phyloP scores from a whole-genome alignment of 2,888 invertebrate genomes.

The Chymomyza fuscimana region DNA sequence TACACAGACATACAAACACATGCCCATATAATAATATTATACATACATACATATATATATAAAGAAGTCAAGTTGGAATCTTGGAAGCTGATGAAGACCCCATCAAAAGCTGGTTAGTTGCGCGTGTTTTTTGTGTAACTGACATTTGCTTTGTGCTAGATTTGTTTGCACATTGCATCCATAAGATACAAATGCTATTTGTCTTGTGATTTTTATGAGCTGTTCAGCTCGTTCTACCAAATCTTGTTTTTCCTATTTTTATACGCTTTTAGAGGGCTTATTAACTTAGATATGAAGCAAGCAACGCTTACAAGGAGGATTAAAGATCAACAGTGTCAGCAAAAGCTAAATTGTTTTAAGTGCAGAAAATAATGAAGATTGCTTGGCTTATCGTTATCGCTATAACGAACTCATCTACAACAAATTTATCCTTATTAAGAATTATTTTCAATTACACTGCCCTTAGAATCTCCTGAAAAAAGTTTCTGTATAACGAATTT shows the following conservation, averaged over 20 bases:
- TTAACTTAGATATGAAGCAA: neutral
- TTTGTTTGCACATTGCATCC: conserved; percentile 23
- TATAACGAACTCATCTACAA: too few relatives aligned
- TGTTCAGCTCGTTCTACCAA: neutral
- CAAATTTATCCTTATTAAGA: too few relatives aligned
- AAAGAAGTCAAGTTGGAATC: neutral
- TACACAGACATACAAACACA: conserved; percentile 31
- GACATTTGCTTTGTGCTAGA: conserved; percentile 56
- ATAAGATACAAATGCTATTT: conserved; percentile 55
- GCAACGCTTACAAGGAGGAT: too few relatives aligned
- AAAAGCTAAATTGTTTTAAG: too few relatives aligned
- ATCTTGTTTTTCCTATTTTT: conserved; percentile 12
- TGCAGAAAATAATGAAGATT: too few relatives aligned
- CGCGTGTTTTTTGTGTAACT: conserved; percentile 58
- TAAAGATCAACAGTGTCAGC: too few relatives aligned
- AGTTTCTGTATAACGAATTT: too few relatives aligned
- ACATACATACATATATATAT: neutral
- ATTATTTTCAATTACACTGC: too few relatives aligned
- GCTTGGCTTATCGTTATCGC: too few relatives aligned
- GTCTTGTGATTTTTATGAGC: conserved; percentile 51
- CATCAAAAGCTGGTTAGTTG: conserved; percentile 1
- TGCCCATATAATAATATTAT: conserved; percentile 17
- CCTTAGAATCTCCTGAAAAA: too few relatives aligned
- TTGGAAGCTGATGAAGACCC: neutral
- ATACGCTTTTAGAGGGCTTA: neutral